These are phyloP conservation scores for Atherinosoma microstoma DNA, from an alignment of 2,797 vertebrate species.

Conservation along the genomic window DNA sequence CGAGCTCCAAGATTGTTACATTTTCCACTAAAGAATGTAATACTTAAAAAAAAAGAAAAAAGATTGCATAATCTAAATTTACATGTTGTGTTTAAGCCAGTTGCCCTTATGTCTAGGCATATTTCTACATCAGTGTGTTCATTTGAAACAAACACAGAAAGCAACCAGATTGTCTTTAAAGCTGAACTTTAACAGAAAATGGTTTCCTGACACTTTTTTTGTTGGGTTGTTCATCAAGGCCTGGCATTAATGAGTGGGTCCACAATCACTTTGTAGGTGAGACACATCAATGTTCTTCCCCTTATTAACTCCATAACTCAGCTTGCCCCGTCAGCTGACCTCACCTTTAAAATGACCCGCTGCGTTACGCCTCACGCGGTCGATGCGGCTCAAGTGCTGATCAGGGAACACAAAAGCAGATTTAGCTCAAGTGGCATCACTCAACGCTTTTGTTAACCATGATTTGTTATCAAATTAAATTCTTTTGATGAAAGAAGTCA, in stretches of 20 bases:
- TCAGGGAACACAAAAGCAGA: constrained; percentile 40
- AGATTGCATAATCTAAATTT: neutral
- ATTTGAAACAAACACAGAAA: constrained; percentile 11
- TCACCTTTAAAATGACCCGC: constrained; percentile 57
- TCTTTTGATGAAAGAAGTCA: neutral
- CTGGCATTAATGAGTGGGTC: constrained; percentile 53
- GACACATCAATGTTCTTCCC: constrained; percentile 52
- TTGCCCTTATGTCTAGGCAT: neutral
- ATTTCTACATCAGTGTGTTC: neutral
- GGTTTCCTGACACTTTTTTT: constrained; percentile 2
- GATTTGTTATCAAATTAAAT: constrained; percentile 55
- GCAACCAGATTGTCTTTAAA: neutral
- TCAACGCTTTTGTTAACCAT: constrained; percentile 5
- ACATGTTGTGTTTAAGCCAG: neutral
- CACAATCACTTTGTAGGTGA: constrained; percentile 48
- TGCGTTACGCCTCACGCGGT: constrained; percentile 37
- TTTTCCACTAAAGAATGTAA: neutral
- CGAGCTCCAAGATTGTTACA: too few species aligned
- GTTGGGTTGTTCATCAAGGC: constrained; percentile 41
- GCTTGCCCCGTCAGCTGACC: constrained; percentile 28
- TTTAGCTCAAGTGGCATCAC: neutral
- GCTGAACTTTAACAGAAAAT: constrained; percentile 26
- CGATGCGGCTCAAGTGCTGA: constrained; percentile 60
- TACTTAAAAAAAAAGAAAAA: neutral
- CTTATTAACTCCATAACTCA: constrained; percentile 81